A percentile compares a stretch with the other conserved stretches of the same genome.
phyloP scores from a whole-genome alignment of 2,888 invertebrate genomes.

The Parnassius mnemosyne region DNA sequence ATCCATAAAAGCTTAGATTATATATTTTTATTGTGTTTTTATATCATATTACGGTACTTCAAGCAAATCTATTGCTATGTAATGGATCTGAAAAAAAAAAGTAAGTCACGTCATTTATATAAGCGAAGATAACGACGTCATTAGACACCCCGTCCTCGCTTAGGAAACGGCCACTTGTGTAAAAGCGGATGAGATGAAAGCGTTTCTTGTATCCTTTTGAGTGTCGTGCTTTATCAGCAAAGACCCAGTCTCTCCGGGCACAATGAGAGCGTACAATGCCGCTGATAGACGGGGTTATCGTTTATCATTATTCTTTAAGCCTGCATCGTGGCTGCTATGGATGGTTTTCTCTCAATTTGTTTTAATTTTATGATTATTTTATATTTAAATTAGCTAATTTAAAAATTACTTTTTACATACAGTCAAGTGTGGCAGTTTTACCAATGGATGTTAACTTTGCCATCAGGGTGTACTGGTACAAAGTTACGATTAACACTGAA shows the following conservation, averaged over 20 bases:
- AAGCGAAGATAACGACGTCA: slow-evolving; percentile 24
- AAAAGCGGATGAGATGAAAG: slow-evolving; percentile 34
- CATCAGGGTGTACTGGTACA: too few species aligned
- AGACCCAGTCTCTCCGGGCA: slow-evolving; percentile 34
- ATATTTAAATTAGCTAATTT: too few species aligned
- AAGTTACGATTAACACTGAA: too few species aligned
- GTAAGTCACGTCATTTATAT: slow-evolving; percentile 14
- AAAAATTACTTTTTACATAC: too few species aligned
- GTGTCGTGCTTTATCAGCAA: slow-evolving; percentile 40
- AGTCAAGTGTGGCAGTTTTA: too few species aligned
- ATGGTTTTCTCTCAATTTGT: slow-evolving; percentile 1
- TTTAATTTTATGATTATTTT: neutral
- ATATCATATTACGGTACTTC: neutral
- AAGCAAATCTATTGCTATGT: neutral
- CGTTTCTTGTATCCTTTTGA: slow-evolving; percentile 36
- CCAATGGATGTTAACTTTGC: too few species aligned
- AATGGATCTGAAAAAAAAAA: slow-evolving; percentile 11
- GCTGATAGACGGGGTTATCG: slow-evolving; percentile 11
- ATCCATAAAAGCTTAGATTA: too few species aligned
- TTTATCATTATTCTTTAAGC: slow-evolving; percentile 17
- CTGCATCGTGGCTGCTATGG: neutral
- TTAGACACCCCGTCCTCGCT: slow-evolving; percentile 23
- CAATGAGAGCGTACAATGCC: slow-evolving; percentile 31
- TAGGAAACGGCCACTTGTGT: slow-evolving; percentile 29
- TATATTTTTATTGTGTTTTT: too few species aligned